Evolutionary conservation across 2,113 vertebrate genomes (phyloP).

Genomic region (Euleptes europaea): DNA sequence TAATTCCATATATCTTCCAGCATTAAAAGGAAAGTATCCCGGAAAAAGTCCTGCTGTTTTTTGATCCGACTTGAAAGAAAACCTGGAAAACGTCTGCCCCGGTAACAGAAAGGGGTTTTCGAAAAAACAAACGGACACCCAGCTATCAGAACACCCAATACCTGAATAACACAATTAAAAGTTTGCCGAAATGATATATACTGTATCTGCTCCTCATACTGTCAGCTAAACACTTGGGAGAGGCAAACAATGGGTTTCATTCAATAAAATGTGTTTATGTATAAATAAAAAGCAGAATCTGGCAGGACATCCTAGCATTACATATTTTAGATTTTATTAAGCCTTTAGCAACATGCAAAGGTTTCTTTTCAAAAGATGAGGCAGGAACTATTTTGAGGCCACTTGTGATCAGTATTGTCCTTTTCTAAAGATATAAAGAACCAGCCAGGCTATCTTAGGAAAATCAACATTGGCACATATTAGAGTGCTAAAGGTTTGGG

Average conservation of each 20-base stretch:
- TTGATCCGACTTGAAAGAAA: neutral
- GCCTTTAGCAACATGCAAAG: neutral
- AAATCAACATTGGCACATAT: slow-evolving; percentile 64
- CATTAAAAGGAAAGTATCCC: neutral
- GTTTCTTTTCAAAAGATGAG: neutral
- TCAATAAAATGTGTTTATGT: neutral
- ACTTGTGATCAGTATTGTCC: slow-evolving; percentile 67
- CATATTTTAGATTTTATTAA: neutral
- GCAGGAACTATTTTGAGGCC: slow-evolving; percentile 33
- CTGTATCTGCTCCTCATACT: neutral
- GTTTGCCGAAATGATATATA: neutral
- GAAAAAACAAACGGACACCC: neutral
- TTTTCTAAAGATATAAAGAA: slow-evolving; percentile 59
- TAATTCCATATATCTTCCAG: neutral
- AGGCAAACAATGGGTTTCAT: too few species aligned
- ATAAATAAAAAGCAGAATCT: neutral
- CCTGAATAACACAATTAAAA: neutral
- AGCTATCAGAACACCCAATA: neutral
- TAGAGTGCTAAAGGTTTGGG: slow-evolving; percentile 68
- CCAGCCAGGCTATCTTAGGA: slow-evolving; percentile 51
- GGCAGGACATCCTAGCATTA: neutral
- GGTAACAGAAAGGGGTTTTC: neutral
- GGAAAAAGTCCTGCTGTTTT: neutral
- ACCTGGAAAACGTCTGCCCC: neutral
- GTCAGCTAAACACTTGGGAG: neutral